phyloP scores from a whole-genome alignment of 2,888 invertebrate species.

The Thereva nobilitata region DNA sequence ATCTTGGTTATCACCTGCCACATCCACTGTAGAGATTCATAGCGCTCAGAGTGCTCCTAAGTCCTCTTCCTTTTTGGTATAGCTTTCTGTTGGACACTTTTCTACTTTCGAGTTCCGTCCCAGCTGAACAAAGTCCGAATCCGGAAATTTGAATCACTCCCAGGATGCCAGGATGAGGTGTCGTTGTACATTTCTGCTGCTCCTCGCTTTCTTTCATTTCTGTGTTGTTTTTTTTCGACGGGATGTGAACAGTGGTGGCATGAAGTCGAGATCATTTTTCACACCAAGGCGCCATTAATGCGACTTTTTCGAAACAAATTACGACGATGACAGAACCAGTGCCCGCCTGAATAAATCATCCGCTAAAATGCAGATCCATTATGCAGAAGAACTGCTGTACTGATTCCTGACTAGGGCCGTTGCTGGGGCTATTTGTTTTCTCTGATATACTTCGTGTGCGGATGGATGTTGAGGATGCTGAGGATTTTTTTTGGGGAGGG shows the following conservation, averaged over 20 bases:
- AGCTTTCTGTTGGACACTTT: too few species aligned
- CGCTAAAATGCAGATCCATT: slow-evolving; percentile 30
- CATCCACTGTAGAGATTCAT: too few species aligned
- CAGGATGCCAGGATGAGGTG: too few species aligned
- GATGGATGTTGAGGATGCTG: background rate
- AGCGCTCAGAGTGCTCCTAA: too few species aligned
- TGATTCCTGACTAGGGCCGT: background rate
- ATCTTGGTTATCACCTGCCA: too few species aligned
- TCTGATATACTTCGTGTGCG: slow-evolving; percentile 24
- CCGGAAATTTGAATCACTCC: too few species aligned
- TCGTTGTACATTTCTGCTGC: too few species aligned
- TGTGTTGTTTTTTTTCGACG: background rate
- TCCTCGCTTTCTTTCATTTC: background rate
- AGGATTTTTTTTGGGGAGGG: too few species aligned
- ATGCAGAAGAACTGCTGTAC: slow-evolving; percentile 22
- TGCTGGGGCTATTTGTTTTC: slow-evolving; percentile 19
- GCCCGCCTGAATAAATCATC: slow-evolving; percentile 25
- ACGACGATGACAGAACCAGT: slow-evolving; percentile 29
- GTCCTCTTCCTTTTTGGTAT: too few species aligned
- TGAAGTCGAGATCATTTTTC: slow-evolving; percentile 23
- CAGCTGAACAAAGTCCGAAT: too few species aligned
- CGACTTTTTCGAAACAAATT: slow-evolving; percentile 32
- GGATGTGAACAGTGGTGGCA: background rate
- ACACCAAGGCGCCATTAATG: slow-evolving; percentile 25
- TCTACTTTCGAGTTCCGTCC: too few species aligned